Base-by-base conservation (phyloP, 2,113 vertebrate species). In the Pantherophis guttatus region DNA sequence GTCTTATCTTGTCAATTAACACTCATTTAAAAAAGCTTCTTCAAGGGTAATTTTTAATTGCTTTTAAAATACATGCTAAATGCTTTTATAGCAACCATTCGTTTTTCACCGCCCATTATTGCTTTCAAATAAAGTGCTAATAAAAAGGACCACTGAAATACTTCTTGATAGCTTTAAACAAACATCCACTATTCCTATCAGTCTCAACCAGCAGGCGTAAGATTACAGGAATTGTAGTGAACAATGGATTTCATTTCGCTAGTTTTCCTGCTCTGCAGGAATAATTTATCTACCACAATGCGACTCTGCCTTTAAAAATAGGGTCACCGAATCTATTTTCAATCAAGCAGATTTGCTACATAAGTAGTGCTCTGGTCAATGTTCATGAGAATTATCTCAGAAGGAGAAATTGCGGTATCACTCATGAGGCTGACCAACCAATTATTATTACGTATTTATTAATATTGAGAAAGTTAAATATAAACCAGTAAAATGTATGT, bases 31-130 rank as follows among this genome's bases (percentile, higher is more conserved):
- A 93, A 93, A 90, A 62, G 92, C 88, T 93, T 93, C 55, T 93
- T 93, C 92, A 86, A 86, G 92, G 55, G 58, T 93, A 90, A 89
- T 93, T 90, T 93, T 93, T 93, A 93, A 93, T 90, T 93, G 88
- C 88, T 93, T 75, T 62, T 90, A 93, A 93, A 93, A 93, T 86
- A 75, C 88, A 86, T 53, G 58, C 81, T 39, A 62, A 93, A 93
- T 86, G 70, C 57, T 86, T 90, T 90, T 93, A 90, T 90, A 53
- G 75, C 70, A 90, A 93, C 29, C 15, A 59, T 93, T 93, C 39
- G 48, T 12, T 86, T 93, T 93, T 90, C 59, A 93, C 88, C 52
- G 75, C 55, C 75, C 52, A 62, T 90, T 93, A 93, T 90, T 59
- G 70, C 55, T 62, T 86, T 57, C n/a, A 86, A 90, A 93, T 90